These are phyloP conservation scores for Chymomyza costata DNA, from an alignment of 1,140 invertebrate genomes.

Conservation along the genomic window DNA sequence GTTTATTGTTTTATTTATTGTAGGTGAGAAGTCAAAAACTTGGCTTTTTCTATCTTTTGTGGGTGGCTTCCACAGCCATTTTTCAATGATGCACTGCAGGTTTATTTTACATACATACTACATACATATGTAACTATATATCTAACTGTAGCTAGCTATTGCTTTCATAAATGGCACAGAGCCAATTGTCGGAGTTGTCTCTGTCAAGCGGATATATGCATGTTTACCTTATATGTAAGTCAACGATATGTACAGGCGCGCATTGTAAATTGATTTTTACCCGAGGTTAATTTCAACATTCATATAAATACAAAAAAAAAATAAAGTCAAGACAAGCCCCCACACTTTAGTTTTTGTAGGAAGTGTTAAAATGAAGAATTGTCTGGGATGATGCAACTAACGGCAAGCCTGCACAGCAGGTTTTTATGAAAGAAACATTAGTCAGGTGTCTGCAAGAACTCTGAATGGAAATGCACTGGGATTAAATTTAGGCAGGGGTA, in stretches of 20 bases:
- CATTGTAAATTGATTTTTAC: conserved; percentile 37
- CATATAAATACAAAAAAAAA: conserved; percentile 46
- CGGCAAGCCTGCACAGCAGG: no score
- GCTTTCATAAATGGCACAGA: conserved; percentile 66
- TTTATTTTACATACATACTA: no score
- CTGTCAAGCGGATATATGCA: conserved; percentile 56
- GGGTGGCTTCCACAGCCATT: conserved; percentile 45
- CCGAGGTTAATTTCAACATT: conserved; percentile 65
- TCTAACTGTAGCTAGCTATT: no score
- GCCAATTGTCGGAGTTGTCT: conserved; percentile 43
- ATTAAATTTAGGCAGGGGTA: no score
- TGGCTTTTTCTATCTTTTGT: no score
- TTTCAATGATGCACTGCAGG: no score
- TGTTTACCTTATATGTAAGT: conserved; percentile 36
- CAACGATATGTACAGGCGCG: conserved; percentile 1
- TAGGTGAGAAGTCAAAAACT: conserved; percentile 71
- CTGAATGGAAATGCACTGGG: no score
- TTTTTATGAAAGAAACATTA: no score
- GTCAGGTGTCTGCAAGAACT: no score
- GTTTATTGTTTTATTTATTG: conserved; percentile 70
- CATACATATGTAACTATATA: no score
- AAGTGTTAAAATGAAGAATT: no score
- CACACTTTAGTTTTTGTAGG: no score
- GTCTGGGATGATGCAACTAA: conserved; percentile 44
- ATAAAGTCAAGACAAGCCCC: conserved; percentile 54